Conservation (phyloP, 2,113 vertebrate genomes). For the Melierax canorus region DNA sequence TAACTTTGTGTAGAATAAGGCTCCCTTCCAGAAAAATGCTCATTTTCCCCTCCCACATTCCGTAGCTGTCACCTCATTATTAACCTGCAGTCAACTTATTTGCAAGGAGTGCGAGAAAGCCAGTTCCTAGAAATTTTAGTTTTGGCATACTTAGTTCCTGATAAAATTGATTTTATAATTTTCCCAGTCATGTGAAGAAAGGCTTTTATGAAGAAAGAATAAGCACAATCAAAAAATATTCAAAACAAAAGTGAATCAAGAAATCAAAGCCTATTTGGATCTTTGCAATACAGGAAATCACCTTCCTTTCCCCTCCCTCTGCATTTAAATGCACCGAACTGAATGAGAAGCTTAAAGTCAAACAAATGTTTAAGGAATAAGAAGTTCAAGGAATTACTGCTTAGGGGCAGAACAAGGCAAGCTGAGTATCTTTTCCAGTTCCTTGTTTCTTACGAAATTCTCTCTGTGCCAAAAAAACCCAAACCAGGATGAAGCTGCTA, state of each 20-base stretch:
- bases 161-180: background rate
- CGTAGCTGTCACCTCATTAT: background rate
- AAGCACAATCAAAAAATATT: background rate
- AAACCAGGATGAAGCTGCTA: background rate
- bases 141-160: background rate
- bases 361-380: background rate
- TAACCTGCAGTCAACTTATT: background rate
- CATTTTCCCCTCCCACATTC: background rate
- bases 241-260: background rate
- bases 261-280: background rate
- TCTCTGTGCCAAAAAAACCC: background rate
- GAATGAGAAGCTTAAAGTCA: background rate
- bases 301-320: background rate
- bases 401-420: background rate
- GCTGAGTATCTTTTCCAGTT: background rate
- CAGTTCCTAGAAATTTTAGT: background rate
- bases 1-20: background rate
- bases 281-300: background rate
- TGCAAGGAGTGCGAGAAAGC: background rate
- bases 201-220: background rate
- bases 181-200: background rate
- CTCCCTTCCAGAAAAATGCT: background rate
- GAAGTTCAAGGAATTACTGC: background rate
- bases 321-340: background rate
- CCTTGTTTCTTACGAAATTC: background rate